Base-by-base conservation (phyloP, 2,113 vertebrate species). In the Epinephelus lanceolatus region DNA sequence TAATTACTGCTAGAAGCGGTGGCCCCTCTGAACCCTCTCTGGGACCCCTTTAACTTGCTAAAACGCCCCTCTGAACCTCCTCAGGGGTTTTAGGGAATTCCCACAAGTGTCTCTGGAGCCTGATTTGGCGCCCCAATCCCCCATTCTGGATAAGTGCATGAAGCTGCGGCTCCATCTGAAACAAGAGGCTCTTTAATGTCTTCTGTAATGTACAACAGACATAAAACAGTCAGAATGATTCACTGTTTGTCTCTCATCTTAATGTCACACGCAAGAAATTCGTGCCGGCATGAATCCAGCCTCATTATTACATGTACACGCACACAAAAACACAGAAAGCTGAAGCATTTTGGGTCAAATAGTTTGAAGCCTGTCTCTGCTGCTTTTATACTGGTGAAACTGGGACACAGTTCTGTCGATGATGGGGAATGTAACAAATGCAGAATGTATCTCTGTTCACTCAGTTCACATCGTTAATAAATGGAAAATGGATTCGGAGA, bases 181-280 rank as follows among this genome's bases (percentile, higher is more conserved):
- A 90, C 84, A 84, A 82, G 66, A 84, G 80, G 52, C 55, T 69
- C 73, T 75, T 78, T 84, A 78, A 87, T 57, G 80, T 56, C 57
- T n/a, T 77, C 68, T 83, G 66, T 85, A 87, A 91, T 81, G 76
- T 71, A 25, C 67, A 76, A 68, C 85, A 84, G 87, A 76, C 84
- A 52, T 49, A 30, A 85, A 89, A 59, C 75, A 33, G 69, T 79
- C 72, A 59, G 53, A 79, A 55, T 86, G 88, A 89, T 81, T 89
- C 62, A 88, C 66, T 71, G 81, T 1, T 30, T 71, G n/a, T 55
- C 75, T 76, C 81, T 68, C 78, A 51, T 67, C 80, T 80, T 71
- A 80, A 88, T 78, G 86, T 86, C 91, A 80, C 80, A 81, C n/a
- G 30, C 79, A 88, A 84, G 87, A 90, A 86, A 51, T 87, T 30